Percentiles rank a stretch among this genome's conserved stretches.
These are phyloP conservation scores for Ophioderma brevispina DNA, from an alignment of 35 echinoderm and acorn worm species.

Conservation along the genomic window DNA sequence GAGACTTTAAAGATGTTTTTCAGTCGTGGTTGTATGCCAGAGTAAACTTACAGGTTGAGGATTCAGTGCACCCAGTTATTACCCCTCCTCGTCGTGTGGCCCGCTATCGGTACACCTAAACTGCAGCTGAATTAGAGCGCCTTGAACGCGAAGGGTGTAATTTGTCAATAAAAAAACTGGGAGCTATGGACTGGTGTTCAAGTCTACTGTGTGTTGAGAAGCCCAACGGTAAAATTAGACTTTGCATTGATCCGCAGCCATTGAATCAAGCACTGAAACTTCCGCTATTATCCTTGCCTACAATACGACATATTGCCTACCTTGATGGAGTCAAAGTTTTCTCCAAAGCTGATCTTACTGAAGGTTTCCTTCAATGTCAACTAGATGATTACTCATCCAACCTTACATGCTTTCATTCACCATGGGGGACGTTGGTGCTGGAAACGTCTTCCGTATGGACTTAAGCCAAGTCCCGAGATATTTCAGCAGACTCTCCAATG, in stretches of 20 bases:
- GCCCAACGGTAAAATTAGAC: constrained; percentile 38
- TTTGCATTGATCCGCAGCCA: constrained; percentile 66
- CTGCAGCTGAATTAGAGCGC: constrained; percentile 56
- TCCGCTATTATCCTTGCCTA: constrained; percentile 9
- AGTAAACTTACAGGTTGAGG: constrained; percentile 19
- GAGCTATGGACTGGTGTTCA: constrained; percentile 73
- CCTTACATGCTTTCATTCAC: no score
- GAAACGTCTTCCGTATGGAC: constrained; percentile 34
- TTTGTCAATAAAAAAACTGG: constrained; percentile 48
- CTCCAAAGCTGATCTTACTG: constrained; percentile 35
- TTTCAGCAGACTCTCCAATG: constrained; percentile 45
- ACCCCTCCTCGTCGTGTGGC: constrained; percentile 46
- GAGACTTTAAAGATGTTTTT: no score
- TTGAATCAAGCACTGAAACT: constrained; percentile 65
- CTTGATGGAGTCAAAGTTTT: constrained; percentile 47
- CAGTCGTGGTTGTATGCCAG: no score
- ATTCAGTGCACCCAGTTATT: constrained; percentile 29
- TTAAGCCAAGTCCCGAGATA: no score
- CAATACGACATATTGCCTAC: constrained; percentile 32
- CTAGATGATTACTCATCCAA: constrained; percentile 37
- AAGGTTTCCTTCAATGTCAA: constrained; percentile 42
- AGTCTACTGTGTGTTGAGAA: constrained; percentile 39
- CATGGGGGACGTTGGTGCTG: constrained; percentile 40
- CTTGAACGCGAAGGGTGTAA: constrained; percentile 46
- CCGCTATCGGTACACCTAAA: constrained; percentile 53